Evolutionary conservation across 2,113 vertebrate species (phyloP), one percentile per base, ranked within the genome.

Genomic region (Pelvicachromis taeniatus): DNA sequence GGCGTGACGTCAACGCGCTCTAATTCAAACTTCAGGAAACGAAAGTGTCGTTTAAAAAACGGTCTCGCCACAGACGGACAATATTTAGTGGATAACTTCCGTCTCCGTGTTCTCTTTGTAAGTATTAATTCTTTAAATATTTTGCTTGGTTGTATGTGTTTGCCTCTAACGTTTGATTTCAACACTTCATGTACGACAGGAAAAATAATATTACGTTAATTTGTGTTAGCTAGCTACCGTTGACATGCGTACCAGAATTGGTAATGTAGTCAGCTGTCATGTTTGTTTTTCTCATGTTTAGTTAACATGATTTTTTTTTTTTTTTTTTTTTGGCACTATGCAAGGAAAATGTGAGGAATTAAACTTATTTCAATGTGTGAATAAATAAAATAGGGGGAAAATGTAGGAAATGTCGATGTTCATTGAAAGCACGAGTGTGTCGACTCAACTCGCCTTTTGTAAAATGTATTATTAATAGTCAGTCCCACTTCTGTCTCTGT

Each of bases 11-110:
- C 45, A 88, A 5, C 84, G 89, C 93, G 93, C 90, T 52, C 55
- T 21, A 84, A 93, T 95, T 95, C 94, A 95, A 95, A 95, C 84
- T 93, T 87, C 73, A 93, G 93, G 93, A 95, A 95, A 85, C 79
- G 88, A 92, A 93, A 90, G 40, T 65, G 85, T 80, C 2, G 56
- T 40, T 40, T 19, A 5, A 70, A 19, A 82, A 90, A 87, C 87
- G 73, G 88, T 78, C 55, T 78, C 68, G 56, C 31, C 13, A 33
- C 40, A 16, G 4, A 77, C 45, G 2, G 23, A 29, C 19, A 2
- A 4, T 26, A 77, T 78, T 26, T 3, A 29, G 9, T 2, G 26
- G 11, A 19, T 52, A 35, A 7, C 14, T 54, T 11, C 29, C 2
- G 0, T n/a, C 40, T 1, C 4, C 1, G 17, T 38, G 3, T 4